Base-by-base conservation (phyloP, 2,797 vertebrate genomes). In the Astyanax mexicanus region DNA sequence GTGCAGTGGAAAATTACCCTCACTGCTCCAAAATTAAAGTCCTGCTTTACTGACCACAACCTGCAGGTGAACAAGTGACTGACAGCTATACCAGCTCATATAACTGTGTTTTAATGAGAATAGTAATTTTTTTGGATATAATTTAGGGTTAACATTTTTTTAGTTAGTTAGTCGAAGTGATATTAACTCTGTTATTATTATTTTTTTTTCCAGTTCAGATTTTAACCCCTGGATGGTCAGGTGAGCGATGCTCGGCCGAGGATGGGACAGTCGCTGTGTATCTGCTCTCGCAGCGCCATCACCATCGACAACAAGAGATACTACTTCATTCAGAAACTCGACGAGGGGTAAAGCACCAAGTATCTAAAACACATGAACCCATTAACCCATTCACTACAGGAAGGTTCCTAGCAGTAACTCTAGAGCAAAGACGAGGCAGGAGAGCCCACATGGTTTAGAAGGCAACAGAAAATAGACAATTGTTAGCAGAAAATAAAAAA, bases 241-340 rank as follows among this genome's bases (percentile, higher is more conserved):
- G 54, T 78, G 78, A 92, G 95, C 87, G 82, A 96, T 96, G 95
- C 84, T 67, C 82, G 84, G 88, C 87, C 81, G 90, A 90, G 81
- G 78, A 99, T 98, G 97, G 97, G 97, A 75, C 95, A 98, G 84
- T 81, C 94, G n/a, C 85, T 98, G 88, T 99, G 97, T 89, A 89
- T 97, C 87, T 99, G 97, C 80, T 96, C 97, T 67, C 94, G 96
- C 72, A 94, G 93, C 83, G 92, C 94, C 84, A 80, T 99, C 90
- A 92, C 90, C 80, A 93, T 98, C 68, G 95, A 97, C 55, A 95
- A 93, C 88, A 96, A 95, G 87, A 95, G 92, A 85, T 98, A 97
- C 84, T 95, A 93, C 87, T 96, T 96, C 87, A 88, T 96, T 70
- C 95, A 98, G 87, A 96, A 96, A 83, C 91, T 97, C 61, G 96